Conservation (phyloP, 2,888 invertebrate species). For the Microplitis deprimator region DNA sequence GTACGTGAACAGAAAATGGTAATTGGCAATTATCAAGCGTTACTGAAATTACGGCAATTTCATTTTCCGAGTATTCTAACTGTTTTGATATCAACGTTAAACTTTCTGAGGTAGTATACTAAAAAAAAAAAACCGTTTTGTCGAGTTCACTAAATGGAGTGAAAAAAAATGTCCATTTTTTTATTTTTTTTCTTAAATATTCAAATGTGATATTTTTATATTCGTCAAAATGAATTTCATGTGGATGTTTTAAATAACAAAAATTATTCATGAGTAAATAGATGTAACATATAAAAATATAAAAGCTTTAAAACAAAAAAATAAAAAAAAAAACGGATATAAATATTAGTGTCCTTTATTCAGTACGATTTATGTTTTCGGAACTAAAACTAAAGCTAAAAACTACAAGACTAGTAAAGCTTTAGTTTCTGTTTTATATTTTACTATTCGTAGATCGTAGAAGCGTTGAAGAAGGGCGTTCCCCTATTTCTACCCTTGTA, state of each 20-base stretch:
- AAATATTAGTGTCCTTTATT: no score
- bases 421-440: not conserved
- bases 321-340: not conserved
- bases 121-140: constrained; percentile 2
- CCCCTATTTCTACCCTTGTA: constrained; percentile 3
- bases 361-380: no score
- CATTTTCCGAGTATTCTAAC: constrained; percentile 20
- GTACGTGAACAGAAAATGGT: constrained; percentile 41
- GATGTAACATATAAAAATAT: not conserved
- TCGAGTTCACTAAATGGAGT: not conserved
- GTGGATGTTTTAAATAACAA: not conserved
- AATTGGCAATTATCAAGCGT: constrained; percentile 52
- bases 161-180: not conserved
- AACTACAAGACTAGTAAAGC: not conserved
- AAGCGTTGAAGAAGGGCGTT: constrained; percentile 17
- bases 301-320: not conserved
- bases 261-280: not conserved
- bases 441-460: not conserved
- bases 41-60: constrained; percentile 48
- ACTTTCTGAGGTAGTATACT: constrained; percentile 8
- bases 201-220: not conserved
- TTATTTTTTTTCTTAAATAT: not conserved
- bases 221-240: not conserved
- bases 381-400: no score
- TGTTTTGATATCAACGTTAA: constrained; percentile 30